These are phyloP conservation scores for Microctonus brassicae DNA, from an alignment of 2,888 invertebrate genomes.

Conservation along the genomic window DNA sequence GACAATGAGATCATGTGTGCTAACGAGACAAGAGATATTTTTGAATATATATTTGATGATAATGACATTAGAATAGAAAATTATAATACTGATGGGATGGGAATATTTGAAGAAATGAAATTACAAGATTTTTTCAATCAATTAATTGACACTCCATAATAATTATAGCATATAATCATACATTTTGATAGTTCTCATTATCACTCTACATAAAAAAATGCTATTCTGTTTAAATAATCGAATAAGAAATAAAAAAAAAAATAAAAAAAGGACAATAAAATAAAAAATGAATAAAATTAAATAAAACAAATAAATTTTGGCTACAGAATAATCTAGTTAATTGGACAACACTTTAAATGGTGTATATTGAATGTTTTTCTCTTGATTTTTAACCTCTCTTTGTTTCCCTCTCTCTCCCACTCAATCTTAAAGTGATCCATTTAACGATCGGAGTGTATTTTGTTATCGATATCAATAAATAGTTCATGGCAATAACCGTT, in stretches of 20 bases:
- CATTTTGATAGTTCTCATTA: not conserved
- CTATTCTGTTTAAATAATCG: not conserved
- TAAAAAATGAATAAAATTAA: not conserved
- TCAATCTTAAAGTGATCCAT: slow-evolving; percentile 16
- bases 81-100: not conserved
- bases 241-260: not conserved
- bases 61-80: not conserved
- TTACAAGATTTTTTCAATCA: slow-evolving; percentile 26
- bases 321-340: not conserved
- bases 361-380: not conserved
- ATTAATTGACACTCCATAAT: slow-evolving; percentile 30
- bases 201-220: not conserved
- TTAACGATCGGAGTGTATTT: not conserved
- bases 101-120: slow-evolving; percentile 26
- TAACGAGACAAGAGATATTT: not conserved
- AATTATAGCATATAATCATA: not conserved
- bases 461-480: slow-evolving; percentile 18
- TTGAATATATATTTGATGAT: not conserved
- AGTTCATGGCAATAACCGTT: slow-evolving; percentile 13
- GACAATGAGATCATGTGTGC: not conserved
- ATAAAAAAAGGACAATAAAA: not conserved
- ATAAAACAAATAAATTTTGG: no score
- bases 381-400: not conserved
- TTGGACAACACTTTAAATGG: not conserved
- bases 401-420: no score